A percentile compares a stretch with the other conserved stretches of the same genome.
Evolutionary conservation across 2,797 vertebrate species (phyloP).

Genomic region (Pipistrellus kuhlii): DNA sequence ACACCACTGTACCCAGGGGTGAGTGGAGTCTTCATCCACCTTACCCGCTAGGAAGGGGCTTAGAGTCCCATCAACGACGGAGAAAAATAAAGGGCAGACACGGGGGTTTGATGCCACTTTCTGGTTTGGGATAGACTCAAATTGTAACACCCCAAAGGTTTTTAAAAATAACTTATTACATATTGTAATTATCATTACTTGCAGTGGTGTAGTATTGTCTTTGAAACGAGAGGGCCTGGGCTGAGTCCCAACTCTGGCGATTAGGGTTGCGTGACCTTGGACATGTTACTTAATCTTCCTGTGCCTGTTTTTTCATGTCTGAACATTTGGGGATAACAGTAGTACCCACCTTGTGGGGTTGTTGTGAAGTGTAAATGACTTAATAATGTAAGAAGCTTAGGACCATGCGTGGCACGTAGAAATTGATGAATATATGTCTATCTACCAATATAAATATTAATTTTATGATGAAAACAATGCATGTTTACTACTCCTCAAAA

Average conservation of each 20-base stretch:
- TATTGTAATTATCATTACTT: not conserved
- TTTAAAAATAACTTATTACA: not conserved
- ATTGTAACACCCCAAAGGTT: not conserved
- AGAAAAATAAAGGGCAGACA: not conserved
- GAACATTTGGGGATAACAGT: not conserved
- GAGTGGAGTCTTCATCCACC: not conserved
- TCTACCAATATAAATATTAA: not conserved
- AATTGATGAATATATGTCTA: not conserved
- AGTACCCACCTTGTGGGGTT: not conserved
- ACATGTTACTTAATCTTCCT: not conserved
- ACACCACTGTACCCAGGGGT: not conserved
- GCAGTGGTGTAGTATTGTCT: not conserved
- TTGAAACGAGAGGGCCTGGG: not conserved
- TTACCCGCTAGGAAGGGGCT: not conserved
- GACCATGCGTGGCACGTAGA: not conserved
- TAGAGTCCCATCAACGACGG: not conserved
- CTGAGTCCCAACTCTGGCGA: not conserved
- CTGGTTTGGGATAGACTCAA: not conserved
- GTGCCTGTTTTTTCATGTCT: not conserved
- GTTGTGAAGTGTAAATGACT: not conserved
- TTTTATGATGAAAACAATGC: not conserved
- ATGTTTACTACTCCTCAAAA: not conserved
- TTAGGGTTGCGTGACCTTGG: not conserved
- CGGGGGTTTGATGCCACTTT: not conserved
- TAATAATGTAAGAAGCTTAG: not conserved